A percentile compares a stretch with the other conserved stretches of the same genome.
These are phyloP conservation scores for Paguma larvata DNA, from an alignment of 2,797 vertebrate species.

Conservation along the genomic window DNA sequence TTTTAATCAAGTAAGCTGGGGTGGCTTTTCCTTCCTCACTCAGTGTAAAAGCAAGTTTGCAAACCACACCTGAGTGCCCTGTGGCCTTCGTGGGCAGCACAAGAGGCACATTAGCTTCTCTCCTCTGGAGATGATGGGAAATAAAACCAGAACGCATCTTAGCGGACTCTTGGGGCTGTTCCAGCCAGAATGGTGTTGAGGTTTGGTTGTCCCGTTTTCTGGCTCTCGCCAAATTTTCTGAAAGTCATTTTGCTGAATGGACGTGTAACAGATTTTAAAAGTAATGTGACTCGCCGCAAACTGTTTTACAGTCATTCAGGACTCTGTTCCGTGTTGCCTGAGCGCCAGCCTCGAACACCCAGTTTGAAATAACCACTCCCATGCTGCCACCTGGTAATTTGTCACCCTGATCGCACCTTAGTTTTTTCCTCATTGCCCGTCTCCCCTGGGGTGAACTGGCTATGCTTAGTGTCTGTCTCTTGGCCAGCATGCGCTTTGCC, in stretches of 20 bases:
- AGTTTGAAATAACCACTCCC: neutral
- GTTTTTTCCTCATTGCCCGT: neutral
- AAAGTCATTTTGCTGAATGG: neutral
- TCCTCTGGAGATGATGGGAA: neutral
- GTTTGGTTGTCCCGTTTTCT: neutral
- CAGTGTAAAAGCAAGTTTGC: neutral
- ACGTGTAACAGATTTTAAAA: neutral
- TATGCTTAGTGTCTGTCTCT: neutral
- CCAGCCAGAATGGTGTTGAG: neutral
- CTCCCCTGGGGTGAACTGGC: neutral
- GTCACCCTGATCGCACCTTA: no score
- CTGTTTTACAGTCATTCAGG: neutral
- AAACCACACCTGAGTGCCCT: neutral
- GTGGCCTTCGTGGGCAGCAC: neutral
- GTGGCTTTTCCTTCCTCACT: neutral
- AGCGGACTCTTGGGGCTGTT: neutral
- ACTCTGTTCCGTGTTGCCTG: neutral
- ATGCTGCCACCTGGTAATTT: fast-evolving
- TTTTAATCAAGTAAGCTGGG: neutral
- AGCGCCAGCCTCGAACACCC: neutral
- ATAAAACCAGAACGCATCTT: neutral
- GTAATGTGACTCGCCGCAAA: neutral
- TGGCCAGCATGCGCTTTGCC: neutral
- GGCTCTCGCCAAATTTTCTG: neutral
- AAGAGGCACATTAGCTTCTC: neutral